Evolutionary conservation across 2,113 vertebrate species (phyloP).

Genomic region (Oreotragus oreotragus): DNA sequence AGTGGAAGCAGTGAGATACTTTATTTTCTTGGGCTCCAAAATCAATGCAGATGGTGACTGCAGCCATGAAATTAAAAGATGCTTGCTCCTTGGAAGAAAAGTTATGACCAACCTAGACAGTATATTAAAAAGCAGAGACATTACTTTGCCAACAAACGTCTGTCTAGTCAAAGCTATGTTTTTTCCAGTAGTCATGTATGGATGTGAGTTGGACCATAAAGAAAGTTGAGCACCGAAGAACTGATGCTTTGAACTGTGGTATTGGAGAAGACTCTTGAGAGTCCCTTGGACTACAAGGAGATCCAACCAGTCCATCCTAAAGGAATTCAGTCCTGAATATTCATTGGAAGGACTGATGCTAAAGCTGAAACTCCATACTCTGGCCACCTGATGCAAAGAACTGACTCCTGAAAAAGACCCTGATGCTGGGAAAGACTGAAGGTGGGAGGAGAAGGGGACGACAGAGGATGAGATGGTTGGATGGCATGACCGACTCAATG

Average conservation of each 20-base stretch:
- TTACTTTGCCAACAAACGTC: neutral
- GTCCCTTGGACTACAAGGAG: neutral
- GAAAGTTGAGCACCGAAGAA: neutral
- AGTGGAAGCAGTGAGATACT: neutral
- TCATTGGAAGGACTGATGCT: no score
- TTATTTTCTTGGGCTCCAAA: neutral
- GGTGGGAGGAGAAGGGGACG: no score
- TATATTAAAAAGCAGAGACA: neutral
- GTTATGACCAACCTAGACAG: neutral
- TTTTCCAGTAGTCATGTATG: neutral
- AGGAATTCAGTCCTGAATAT: no score
- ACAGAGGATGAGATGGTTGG: no score
- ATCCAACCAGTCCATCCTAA: no score
- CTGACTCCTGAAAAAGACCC: no score
- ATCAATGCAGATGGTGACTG: neutral
- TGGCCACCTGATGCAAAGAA: no score
- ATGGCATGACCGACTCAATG: neutral
- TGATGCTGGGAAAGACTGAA: no score
- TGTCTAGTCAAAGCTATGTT: neutral
- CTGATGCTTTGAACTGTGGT: neutral
- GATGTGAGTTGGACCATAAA: neutral
- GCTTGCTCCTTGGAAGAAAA: neutral
- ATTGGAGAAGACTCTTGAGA: neutral
- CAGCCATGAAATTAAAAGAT: neutral
- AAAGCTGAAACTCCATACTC: no score